Evolutionary conservation across 2,797 vertebrate species (phyloP), one percentile per base, ranked within the genome.

Genomic region (Otolemur crassicaudatus): DNA sequence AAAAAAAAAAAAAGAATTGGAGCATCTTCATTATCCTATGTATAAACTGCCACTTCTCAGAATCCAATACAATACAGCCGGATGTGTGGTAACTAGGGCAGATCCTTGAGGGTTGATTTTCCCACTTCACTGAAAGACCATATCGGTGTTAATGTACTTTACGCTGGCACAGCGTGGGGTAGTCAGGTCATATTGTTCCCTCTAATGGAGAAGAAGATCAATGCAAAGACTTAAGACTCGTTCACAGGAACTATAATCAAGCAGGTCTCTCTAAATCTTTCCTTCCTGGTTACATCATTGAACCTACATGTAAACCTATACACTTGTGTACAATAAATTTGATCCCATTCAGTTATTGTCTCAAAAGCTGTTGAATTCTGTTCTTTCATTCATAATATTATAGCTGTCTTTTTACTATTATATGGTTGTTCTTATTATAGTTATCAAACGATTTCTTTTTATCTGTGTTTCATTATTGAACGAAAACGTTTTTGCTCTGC

Each of bases 381-480:
- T 40, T 87, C 37, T 88, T 94, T 75, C 29, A 77, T 56, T 8
- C 22, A 34, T 10, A 9, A 37, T 40, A 82, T 70, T 46, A 69
- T 40, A 63, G 16, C 9, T 67, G n/a, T 84, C 11, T 19, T 83
- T 91, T 88, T 81, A 76, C 16, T 4, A 75, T 40, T 60, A 12
- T 43, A 27, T 61, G 1, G 0, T 85, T 94, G 90, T 67, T 77
- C 49, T 75, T 90, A 76, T 81, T 73, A 56, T 46, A 3, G 7
- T 77, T 82, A 90, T 70, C 75, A 86, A 91, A 90, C 8, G 87
- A 87, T 92, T 94, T 90, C 53, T 77, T n/a, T 77, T 86, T 29
- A 72, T 96, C 91, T 93, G 76, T 61, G 90, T 79, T 95, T 95
- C 14, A 94, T 94, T 92, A 58, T 94, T 94, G 25, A 96, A 84